Evolutionary conservation across 2,113 vertebrate genomes (phyloP), one percentile per base, ranked within the genome.

Genomic region (Pomatorhinus ruficollis): DNA sequence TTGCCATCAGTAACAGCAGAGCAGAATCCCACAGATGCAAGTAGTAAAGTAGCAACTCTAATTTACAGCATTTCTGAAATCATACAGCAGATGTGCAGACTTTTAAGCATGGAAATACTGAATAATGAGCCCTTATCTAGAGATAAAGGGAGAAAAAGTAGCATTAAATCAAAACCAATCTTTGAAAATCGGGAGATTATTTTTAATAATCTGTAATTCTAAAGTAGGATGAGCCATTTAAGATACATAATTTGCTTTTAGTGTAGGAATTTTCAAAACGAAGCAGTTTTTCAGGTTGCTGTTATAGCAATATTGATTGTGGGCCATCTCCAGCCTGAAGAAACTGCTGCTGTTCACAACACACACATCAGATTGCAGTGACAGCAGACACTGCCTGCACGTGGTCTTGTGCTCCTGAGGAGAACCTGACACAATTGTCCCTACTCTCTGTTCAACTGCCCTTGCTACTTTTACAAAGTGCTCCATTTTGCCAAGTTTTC

Each of bases 311-410:
- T 8, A 44, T 35, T 12, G 27, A 72, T 27, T 5, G 2, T 30
- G 25, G 18, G 33, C 25, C 50, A 61, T 57, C 47, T 37, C 65
- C 39, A 53, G 16, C 53, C 35, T 42, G 40, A 69, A 56, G 16
- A n/a, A 89, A 63, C 9, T 18, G 25, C 30, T 31, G 52, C 28
- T 89, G 50, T 30, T 42, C 42, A 10, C 28, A 33, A 30, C 5
- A 24, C 0, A 5, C 30, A 10, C 21, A 3, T 35, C 3, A 10
- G 27, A 65, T 6, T 45, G 59, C 72, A 45, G 59, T 5, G n/a
- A 45, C 12, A 52, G 14, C 0, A 0, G 20, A 39, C 42, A 40
- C 66, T 52, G 42, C 22, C 45, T 35, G 37, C 22, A 54, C 0
- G 0, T 4, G 15, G 19, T 15, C 42, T 59, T 20, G 13, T 16